Evolutionary conservation across 2,113 vertebrate species (phyloP), one percentile per base, ranked within the genome.

Genomic region (Laticauda laticaudata): DNA sequence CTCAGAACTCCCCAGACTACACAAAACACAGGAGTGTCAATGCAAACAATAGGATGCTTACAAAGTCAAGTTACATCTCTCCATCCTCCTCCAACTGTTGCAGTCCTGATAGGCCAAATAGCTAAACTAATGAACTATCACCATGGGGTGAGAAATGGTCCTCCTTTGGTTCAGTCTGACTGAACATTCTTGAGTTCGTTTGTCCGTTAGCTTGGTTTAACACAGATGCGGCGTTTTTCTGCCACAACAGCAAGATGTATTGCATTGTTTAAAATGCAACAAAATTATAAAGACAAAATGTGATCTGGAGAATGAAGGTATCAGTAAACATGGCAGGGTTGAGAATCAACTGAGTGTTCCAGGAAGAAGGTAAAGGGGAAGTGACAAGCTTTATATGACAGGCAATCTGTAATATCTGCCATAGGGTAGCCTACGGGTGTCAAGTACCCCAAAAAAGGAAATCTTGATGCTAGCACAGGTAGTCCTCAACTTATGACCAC

Each of bases 1-100:
- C 21, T 26, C 86, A 45, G 39, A 92, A 61, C 92, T 95, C 59
- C 93, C 53, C 39, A 89, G 87, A 54, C 85, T 85, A 96, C 59
- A 21, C 20, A 92, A 96, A 95, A 93, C 92, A 95, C 93, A 94
- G 75, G 90, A 81, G 90, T 93, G 94, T 51, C 92, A 90, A 94
- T 21, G 86, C 94, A 93, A 94, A 91, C 93, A 89, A 23, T 93
- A 93, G 89, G 59, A 93, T 92, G 87, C 95, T 61, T 87, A 93
- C 95, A 95, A 55, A 95, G 87, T 90, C 94, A 95, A 94, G 95
- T 55, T 61, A 92, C 51, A 85, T 43, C 81, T 56, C 88, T 34
- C 39, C 5, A 94, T 54, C 91, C 91, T 87, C 89, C 87, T n/a
- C 90, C 92, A 39, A 51, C 92, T 39, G 56, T 18, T 87, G 88